Base-by-base conservation (phyloP, 2,888 invertebrate species). In the Sphaerophoria taeniata region DNA sequence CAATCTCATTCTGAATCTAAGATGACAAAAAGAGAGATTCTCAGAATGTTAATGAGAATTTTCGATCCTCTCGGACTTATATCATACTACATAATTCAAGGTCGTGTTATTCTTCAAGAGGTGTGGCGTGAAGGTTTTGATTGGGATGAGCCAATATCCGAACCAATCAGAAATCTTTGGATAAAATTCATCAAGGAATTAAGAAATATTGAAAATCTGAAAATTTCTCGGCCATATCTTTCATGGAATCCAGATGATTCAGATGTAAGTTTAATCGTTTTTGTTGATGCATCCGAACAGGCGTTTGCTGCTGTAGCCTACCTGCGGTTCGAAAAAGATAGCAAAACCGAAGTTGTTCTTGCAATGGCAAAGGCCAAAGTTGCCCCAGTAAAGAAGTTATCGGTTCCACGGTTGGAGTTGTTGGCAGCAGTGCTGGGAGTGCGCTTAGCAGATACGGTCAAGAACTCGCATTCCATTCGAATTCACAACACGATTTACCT, bases 121-220 rank as follows among this genome's bases (percentile, higher is more conserved):
- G 74, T 74, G 4, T 56, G 74, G 65, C 55, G 47, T 5, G 74
- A 65, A 56, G 74, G 45, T 6, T 74, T 56, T 43, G 56, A 65
- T 11, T 74, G 61, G 61, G 72, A 73, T 9, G 61, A 43, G n/a
- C 31, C 53, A 31, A 16, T 61, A 9, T 61, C 53, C 0, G 16
- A 43, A 1, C 0, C 31, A 5, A 5, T 73, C 6, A 51, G 6
- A 11, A 5, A 3, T 6, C 43, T n/a, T 0, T 73, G 73, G 53
- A 0, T 33, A 39, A 4, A 73, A 11, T 63, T 73, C 39, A 43
- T 73, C 49, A 51, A 3, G 2, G 61, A 63, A 11, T 43, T 61
- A 12, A 14, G 6, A 14, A 53, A 45, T 14, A 73, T 63, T 4
- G 61, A 63, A 12, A 53, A 45, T 0, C 5, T 63, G 14, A 33